Percentiles rank a stretch among this genome's conserved stretches.
Conservation (phyloP, 2,888 invertebrate species). For the Pseudococcus viburni region DNA sequence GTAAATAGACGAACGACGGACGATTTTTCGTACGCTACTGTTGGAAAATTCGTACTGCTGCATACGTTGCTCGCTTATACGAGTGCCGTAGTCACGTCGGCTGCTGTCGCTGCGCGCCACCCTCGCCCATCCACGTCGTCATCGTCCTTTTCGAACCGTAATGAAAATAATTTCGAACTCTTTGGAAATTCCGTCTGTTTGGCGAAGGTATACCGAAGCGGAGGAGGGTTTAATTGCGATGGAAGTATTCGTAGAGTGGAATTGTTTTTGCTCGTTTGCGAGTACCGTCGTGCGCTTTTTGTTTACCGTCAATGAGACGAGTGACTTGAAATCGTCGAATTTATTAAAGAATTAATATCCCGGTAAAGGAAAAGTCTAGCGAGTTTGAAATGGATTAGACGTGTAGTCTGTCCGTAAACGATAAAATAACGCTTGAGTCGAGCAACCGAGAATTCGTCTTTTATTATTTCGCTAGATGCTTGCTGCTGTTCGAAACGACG, state of each 20-base stretch:
- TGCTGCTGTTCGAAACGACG: background rate
- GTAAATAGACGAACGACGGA: background rate
- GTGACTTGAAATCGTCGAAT: slow-evolving; percentile 36
- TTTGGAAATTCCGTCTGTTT: slow-evolving; percentile 31
- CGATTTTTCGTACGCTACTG: background rate
- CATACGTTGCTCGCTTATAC: background rate
- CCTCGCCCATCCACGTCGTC: background rate
- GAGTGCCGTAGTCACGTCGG: background rate
- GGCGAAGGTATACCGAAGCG: background rate
- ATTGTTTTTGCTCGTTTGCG: slow-evolving; percentile 44
- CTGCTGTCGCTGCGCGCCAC: background rate
- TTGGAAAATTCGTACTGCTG: background rate
- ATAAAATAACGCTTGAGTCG: slow-evolving; percentile 11
- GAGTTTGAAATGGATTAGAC: slow-evolving; percentile 27
- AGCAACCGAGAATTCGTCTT: slow-evolving; percentile 7
- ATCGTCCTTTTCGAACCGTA: background rate
- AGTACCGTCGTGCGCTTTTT: slow-evolving; percentile 11
- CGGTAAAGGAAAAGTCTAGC: slow-evolving; percentile 25
- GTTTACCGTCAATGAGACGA: slow-evolving; percentile 32
- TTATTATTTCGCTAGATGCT: background rate
- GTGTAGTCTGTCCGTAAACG: slow-evolving; percentile 3
- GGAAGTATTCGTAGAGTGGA: slow-evolving; percentile 30
- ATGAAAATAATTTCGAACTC: slow-evolving; percentile 42
- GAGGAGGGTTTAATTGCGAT: slow-evolving; percentile 40
- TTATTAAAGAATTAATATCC: slow-evolving; percentile 43